These are phyloP conservation scores for Dioctria linearis DNA, from an alignment of 2,888 invertebrate genomes.

Conservation along the genomic window DNA sequence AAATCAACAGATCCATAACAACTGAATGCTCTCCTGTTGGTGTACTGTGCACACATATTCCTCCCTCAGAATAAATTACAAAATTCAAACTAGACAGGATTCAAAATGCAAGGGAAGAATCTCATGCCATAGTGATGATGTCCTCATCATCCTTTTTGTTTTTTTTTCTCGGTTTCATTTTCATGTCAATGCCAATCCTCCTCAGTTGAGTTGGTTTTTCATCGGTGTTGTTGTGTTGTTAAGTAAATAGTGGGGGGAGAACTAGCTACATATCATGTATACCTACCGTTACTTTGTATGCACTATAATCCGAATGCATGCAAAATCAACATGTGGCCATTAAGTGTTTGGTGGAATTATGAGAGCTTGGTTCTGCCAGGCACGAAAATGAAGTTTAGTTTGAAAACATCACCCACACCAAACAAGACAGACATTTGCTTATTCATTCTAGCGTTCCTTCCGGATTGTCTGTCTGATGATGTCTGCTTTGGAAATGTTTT, in stretches of 20 bases:
- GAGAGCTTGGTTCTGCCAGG: conserved; percentile 23
- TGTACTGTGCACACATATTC: background rate
- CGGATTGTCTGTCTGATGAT: too few relatives aligned
- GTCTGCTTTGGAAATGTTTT: too few relatives aligned
- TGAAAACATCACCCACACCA: background rate
- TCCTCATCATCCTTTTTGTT: background rate
- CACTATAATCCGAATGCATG: conserved; percentile 13
- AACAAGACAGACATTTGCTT: too few relatives aligned
- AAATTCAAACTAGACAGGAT: background rate
- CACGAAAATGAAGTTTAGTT: conserved; percentile 37
- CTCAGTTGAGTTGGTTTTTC: background rate
- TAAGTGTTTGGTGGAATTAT: conserved; percentile 10
- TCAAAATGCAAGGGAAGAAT: background rate
- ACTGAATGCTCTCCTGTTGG: background rate
- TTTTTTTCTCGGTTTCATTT: background rate
- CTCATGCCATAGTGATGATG: background rate
- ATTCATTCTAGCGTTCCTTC: too few relatives aligned
- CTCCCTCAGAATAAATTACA: background rate
- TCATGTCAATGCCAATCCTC: background rate
- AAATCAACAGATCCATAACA: background rate
- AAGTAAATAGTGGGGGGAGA: conserved; percentile 14
- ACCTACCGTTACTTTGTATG: background rate
- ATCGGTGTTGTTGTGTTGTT: background rate
- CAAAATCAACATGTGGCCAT: conserved; percentile 50
- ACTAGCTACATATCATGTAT: background rate